phyloP scores from a whole-genome alignment of 2,797 vertebrate species.

The Pitangus sulphuratus region DNA sequence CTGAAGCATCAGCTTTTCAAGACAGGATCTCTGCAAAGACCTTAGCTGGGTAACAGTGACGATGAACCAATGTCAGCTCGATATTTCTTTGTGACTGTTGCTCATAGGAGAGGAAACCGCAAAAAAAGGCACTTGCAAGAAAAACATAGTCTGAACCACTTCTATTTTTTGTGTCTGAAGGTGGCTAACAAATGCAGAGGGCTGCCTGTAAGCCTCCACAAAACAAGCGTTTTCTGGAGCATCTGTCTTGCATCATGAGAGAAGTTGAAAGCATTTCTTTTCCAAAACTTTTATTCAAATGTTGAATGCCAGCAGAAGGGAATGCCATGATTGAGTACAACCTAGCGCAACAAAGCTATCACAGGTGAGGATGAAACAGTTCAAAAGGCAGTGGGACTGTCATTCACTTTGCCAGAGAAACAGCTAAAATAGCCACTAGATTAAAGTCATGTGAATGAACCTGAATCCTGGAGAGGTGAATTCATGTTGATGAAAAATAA shows the following conservation, averaged over 20 bases:
- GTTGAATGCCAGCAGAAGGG: background rate
- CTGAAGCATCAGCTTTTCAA: background rate
- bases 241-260: background rate
- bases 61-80: background rate
- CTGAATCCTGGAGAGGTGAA: background rate
- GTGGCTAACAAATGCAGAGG: background rate
- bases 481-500: background rate
- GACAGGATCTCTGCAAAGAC: background rate
- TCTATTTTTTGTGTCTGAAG: background rate
- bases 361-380: background rate
- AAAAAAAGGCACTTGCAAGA: background rate
- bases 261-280: background rate
- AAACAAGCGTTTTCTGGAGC: background rate
- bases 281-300: background rate
- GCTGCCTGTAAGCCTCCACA: background rate
- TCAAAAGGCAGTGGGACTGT: background rate
- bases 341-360: background rate
- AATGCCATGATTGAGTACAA: background rate
- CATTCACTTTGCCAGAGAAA: background rate
- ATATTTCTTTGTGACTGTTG: background rate
- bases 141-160: background rate
- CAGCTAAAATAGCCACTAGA: background rate
- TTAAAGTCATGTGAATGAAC: background rate
- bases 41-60: background rate
- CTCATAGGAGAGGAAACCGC: background rate